Evolutionary conservation across 1,140 invertebrate genomes (phyloP).

Genomic region (Aphis craccivora): DNA sequence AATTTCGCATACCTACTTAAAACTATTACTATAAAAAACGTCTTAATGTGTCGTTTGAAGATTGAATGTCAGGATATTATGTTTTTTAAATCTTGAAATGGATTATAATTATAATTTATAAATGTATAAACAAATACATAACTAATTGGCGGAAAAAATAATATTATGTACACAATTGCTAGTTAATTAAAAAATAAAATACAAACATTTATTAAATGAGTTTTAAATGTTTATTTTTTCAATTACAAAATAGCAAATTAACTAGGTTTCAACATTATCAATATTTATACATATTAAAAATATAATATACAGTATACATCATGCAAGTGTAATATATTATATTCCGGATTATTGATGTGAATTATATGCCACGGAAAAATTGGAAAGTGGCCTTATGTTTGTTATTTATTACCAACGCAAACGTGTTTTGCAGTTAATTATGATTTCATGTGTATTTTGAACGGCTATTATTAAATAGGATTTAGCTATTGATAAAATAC

Average conservation of each 20-base stretch:
- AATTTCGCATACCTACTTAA: not conserved
- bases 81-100: not conserved
- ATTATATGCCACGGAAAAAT: not conserved
- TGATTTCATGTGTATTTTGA: not conserved
- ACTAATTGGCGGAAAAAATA: not conserved
- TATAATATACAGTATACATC: not conserved
- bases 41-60: not conserved
- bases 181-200: not conserved
- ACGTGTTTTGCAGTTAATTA: slow-evolving; percentile 36
- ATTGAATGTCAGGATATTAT: not conserved
- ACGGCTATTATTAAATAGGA: not conserved
- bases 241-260: not conserved
- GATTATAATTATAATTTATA: not conserved
- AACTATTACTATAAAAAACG: not conserved
- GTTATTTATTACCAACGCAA: slow-evolving; percentile 29
- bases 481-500: not conserved
- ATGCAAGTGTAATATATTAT: not conserved
- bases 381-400: slow-evolving; percentile 7
- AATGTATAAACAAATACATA: not conserved
- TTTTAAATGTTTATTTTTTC: not conserved
- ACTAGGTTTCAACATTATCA: not conserved
- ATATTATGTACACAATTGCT: not conserved
- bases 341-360: slow-evolving; percentile 8
- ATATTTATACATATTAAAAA: not conserved
- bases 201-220: not conserved